phyloP scores from a whole-genome alignment of 1,140 invertebrate genomes.

The Daktulosphaira vitifoliae region DNA sequence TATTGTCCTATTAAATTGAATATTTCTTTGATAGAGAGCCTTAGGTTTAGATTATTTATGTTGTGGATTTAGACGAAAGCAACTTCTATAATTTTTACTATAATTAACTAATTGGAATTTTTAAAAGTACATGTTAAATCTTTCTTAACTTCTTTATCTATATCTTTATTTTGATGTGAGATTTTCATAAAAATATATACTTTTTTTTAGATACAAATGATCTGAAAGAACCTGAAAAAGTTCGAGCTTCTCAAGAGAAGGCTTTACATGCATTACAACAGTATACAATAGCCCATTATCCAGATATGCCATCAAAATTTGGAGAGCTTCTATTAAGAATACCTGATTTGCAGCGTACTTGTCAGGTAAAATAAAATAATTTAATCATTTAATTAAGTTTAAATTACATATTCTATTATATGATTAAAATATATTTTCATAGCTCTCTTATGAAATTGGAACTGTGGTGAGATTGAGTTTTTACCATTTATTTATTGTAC shows the following conservation, averaged over 20 bases:
- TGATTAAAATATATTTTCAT: constrained; percentile 19
- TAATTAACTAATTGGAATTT: too few species aligned
- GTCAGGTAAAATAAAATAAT: constrained; percentile 55
- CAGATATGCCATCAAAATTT: constrained; percentile 86
- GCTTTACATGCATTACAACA: constrained; percentile 84
- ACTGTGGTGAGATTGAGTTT: constrained; percentile 18
- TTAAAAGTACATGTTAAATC: too few species aligned
- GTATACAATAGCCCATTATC: constrained; percentile 85
- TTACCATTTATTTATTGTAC: too few species aligned
- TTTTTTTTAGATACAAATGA: constrained; percentile 69
- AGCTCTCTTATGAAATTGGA: constrained; percentile 34
- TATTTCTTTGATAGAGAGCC: too few species aligned
- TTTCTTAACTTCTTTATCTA: too few species aligned
- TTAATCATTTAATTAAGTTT: constrained; percentile 13
- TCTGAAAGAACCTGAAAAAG: constrained; percentile 81
- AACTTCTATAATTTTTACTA: too few species aligned
- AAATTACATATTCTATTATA: not conserved
- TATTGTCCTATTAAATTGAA: too few species aligned
- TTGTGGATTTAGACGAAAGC: too few species aligned
- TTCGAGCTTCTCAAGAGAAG: constrained; percentile 85
- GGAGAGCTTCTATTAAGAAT: constrained; percentile 86
- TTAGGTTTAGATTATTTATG: too few species aligned
- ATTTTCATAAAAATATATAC: too few species aligned
- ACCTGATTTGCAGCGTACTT: constrained; percentile 87
- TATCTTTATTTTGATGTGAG: too few species aligned